Percentiles rank a stretch among this genome's conserved stretches.
These are phyloP conservation scores for Zaprionus bogoriensis DNA, from an alignment of 2,888 invertebrate genomes.

Conservation along the genomic window DNA sequence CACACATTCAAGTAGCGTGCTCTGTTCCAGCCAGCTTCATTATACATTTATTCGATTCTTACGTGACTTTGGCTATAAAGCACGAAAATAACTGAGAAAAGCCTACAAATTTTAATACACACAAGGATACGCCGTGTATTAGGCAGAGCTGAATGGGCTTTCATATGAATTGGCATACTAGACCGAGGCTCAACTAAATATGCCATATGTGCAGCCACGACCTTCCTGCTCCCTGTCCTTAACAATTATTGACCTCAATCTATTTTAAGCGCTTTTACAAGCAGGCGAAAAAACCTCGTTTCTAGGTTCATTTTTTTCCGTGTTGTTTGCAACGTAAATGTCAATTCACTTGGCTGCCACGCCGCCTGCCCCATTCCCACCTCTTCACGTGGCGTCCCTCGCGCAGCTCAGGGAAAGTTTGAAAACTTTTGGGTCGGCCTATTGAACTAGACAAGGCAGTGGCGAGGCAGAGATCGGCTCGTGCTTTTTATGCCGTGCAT, in stretches of 20 bases:
- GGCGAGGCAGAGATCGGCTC: conserved; percentile 50
- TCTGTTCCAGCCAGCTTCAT: conserved; percentile 42
- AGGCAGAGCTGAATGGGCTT: conserved; percentile 2
- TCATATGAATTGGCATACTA: background rate
- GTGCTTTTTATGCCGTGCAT: conserved; percentile 17
- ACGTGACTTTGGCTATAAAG: conserved; percentile 62
- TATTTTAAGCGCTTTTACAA: conserved; percentile 55
- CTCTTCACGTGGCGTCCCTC: background rate
- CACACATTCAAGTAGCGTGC: background rate
- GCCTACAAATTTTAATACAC: conserved; percentile 29
- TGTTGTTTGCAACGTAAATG: conserved; percentile 33
- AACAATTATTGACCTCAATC: conserved; percentile 67
- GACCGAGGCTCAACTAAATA: background rate
- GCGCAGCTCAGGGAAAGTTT: conserved; percentile 9
- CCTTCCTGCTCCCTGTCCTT: conserved; percentile 19
- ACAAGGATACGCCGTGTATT: conserved; percentile 16
- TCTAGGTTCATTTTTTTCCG: conserved; percentile 2
- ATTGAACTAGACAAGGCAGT: conserved; percentile 24
- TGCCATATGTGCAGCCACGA: background rate
- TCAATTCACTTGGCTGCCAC: conserved; percentile 37
- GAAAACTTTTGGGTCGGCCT: conserved; percentile 42
- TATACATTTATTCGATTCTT: conserved; percentile 66
- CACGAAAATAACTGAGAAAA: conserved; percentile 50
- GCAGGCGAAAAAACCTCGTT: conserved; percentile 5
- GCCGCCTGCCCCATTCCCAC: conserved; percentile 11